These are phyloP conservation scores for Iguana delicatissima DNA, from an alignment of 2,797 vertebrate genomes.

Conservation along the genomic window DNA sequence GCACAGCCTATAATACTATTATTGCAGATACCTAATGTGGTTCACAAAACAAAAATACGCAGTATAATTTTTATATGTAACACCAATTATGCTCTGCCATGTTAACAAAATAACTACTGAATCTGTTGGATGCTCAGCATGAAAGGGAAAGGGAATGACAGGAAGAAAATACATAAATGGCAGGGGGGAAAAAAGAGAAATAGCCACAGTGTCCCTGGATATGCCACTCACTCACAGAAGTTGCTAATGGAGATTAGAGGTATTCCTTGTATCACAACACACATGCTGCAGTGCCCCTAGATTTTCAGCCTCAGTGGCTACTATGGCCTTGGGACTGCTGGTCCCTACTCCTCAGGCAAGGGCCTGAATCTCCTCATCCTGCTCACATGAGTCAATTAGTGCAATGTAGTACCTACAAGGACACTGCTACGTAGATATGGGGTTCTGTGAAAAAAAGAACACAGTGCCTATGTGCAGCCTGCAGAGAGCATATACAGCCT, in stretches of 20 bases:
- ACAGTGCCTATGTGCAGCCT: background rate
- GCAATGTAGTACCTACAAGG: too few relatives aligned
- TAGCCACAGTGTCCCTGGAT: too few relatives aligned
- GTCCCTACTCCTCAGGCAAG: background rate
- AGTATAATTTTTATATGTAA: background rate
- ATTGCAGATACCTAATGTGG: background rate
- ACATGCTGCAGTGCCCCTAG: background rate
- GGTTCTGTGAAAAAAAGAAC: background rate
- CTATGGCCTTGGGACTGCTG: too few relatives aligned
- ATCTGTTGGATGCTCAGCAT: background rate
- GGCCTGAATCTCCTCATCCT: background rate
- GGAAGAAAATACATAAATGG: background rate
- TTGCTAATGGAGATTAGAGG: background rate
- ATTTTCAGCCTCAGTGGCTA: background rate
- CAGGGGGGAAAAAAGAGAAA: background rate
- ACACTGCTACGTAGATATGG: background rate
- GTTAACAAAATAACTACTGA: background rate
- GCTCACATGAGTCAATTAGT: too few relatives aligned
- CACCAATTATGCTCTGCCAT: background rate
- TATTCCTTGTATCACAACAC: background rate
- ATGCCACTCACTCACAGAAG: background rate
- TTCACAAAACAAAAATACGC: background rate
- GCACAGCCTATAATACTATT: background rate
- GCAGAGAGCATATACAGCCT: background rate
- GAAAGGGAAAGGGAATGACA: background rate